Conservation (phyloP, 2,797 vertebrate species). For the Eupleurogrammus muticus region DNA sequence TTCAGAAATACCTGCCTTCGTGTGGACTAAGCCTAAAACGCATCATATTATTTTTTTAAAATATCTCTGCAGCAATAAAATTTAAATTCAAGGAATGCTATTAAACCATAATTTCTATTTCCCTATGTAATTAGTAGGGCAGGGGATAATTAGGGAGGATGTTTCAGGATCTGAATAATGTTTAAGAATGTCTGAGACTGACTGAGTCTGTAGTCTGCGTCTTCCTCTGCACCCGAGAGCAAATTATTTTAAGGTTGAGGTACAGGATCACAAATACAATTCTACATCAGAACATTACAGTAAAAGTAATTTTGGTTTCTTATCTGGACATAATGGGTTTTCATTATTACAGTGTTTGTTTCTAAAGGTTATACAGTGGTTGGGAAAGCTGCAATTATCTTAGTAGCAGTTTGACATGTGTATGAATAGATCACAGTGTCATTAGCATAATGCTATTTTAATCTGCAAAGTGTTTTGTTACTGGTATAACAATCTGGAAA, state of each 20-base stretch:
- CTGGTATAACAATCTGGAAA: too few species aligned
- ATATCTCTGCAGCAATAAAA: not conserved
- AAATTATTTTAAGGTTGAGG: not conserved
- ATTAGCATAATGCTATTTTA: not conserved
- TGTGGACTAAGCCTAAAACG: too few species aligned
- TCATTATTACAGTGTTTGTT: not conserved
- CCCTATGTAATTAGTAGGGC: not conserved
- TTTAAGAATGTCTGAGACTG: not conserved
- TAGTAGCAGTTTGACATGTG: not conserved
- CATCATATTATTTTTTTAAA: not conserved
- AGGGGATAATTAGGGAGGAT: not conserved
- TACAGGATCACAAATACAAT: not conserved
- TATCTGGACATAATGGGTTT: not conserved
- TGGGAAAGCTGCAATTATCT: not conserved
- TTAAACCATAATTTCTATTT: not conserved
- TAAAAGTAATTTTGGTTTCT: not conserved
- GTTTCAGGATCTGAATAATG: conserved; percentile 1
- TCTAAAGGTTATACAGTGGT: not conserved
- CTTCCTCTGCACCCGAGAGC: not conserved
- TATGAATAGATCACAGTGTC: not conserved
- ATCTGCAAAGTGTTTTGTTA: not conserved
- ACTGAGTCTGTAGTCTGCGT: not conserved
- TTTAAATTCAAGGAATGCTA: not conserved
- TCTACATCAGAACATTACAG: not conserved
- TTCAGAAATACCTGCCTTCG: too few species aligned